These are phyloP conservation scores for Melanotaenia boesemani DNA, from an alignment of 2,797 vertebrate species.

Conservation along the genomic window DNA sequence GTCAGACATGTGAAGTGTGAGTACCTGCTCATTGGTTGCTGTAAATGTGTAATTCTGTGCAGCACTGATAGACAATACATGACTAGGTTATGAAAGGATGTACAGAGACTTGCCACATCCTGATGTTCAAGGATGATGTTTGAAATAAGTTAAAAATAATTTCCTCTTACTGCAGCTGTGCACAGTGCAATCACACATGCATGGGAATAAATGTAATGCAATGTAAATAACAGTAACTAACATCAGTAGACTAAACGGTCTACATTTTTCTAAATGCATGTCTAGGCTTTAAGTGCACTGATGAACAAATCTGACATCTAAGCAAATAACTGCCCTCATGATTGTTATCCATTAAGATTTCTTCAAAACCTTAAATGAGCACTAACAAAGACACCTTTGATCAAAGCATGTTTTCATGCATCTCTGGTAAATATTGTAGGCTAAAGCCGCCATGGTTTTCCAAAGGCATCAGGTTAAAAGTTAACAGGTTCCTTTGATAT, in stretches of 20 bases:
- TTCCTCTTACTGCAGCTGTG: slow-evolving; percentile 4
- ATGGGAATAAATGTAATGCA: background rate
- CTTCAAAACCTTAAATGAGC: background rate
- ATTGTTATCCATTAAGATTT: background rate
- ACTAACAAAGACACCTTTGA: background rate
- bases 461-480: background rate
- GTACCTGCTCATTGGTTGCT: background rate
- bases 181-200: background rate
- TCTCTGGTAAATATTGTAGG: background rate
- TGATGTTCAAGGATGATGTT: slow-evolving; percentile 6
- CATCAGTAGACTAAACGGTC: background rate
- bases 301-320: slow-evolving; percentile 1
- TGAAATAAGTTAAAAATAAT: slow-evolving; percentile 8
- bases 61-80: background rate
- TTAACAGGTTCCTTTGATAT: background rate
- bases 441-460: background rate
- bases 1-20: background rate
- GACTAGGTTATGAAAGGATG: background rate
- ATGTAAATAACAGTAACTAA: background rate
- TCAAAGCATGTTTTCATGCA: background rate
- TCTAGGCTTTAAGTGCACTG: background rate
- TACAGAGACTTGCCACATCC: slow-evolving; percentile 3
- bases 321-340: background rate
- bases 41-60: background rate
- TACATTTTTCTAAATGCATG: no score